phyloP scores from a whole-genome alignment of 1,140 invertebrate genomes.

The Aphaenogaster rudis region DNA sequence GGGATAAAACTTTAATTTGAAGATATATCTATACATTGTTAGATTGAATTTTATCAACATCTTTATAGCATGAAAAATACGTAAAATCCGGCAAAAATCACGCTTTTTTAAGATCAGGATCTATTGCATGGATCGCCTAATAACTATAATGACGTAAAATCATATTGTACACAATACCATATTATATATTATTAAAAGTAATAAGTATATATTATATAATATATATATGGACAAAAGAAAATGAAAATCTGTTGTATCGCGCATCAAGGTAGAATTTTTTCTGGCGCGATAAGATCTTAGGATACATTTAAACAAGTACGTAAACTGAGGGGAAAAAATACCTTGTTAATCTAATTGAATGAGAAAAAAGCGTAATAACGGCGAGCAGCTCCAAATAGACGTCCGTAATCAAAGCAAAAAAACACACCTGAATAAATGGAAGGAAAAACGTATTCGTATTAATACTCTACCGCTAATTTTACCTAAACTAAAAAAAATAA shows the following conservation, averaged over 20 bases:
- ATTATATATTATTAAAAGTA: constrained; percentile 78
- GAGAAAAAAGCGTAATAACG: constrained; percentile 68
- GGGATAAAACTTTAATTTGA: constrained; percentile 17
- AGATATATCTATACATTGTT: background rate
- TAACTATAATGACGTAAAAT: constrained; percentile 76
- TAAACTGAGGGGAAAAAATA: constrained; percentile 67
- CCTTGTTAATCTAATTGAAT: constrained; percentile 63
- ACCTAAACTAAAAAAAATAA: constrained; percentile 79
- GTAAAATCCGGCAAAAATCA: constrained; percentile 45
- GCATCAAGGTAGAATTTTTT: constrained; percentile 74
- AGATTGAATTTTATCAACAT: constrained; percentile 14
- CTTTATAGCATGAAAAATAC: constrained; percentile 45
- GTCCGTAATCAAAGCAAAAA: constrained; percentile 78
- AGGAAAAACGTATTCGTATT: constrained; percentile 77
- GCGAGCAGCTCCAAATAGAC: constrained; percentile 80
- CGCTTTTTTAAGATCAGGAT: constrained; percentile 49
- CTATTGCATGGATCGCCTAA: constrained; percentile 65
- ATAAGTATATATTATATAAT: constrained; percentile 74
- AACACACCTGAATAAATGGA: constrained; percentile 74
- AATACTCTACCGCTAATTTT: constrained; percentile 82
- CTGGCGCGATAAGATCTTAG: constrained; percentile 74
- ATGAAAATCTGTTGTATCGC: constrained; percentile 69
- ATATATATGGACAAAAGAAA: constrained; percentile 69
- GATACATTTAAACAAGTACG: constrained; percentile 71
- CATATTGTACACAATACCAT: constrained; percentile 76